Evolutionary conservation across 2,797 vertebrate genomes (phyloP), one percentile per base, ranked within the genome.

Genomic region (Parotocinclus haroldoi): DNA sequence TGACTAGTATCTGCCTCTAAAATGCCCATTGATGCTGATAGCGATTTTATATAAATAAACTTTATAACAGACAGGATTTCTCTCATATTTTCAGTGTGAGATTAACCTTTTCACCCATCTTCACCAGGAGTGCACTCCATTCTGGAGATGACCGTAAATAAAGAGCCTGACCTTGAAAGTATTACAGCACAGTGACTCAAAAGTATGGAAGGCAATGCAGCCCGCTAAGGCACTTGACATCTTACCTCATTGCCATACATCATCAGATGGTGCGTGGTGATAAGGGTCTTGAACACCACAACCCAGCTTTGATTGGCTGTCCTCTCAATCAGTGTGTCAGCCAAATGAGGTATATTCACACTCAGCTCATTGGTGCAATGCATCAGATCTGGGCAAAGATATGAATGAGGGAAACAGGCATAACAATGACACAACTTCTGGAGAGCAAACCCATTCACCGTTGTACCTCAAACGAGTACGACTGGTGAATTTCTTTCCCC

Each of bases 191-290:
- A 40, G n/a, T 44, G 36, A 1, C 59, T 56, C 13, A 50, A 16
- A 56, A 37, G 1, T 39, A 54, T n/a, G 38, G 7, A 48, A 19
- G 11, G 27, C 2, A 10, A 10, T 12, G 16, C 13, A 37, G 7
- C 7, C 14, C 14, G 13, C 14, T 14, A 17, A 12, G 19, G 17
- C 36, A 40, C 17, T 11, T 42, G 51, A 40, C 7, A 61, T 46
- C 92, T 93, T 85, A 97, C 96, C 95, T 99, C 95, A 12, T 95
- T 96, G 81, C 95, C 96, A 58, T 98, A 93, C 90, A 98, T 95
- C 95, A 96, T 98, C 86, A 99, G 94, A 86, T 98, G 93, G 89
- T 98, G 94, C 48, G 93, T 93, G 84, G 96, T 95, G 84, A 98
- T 92, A 82, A 98, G 94, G 81, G 96, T 93, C 88, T 98, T 99